Conservation (phyloP, 2,888 invertebrate species). For the Epirrhoe tristata region DNA sequence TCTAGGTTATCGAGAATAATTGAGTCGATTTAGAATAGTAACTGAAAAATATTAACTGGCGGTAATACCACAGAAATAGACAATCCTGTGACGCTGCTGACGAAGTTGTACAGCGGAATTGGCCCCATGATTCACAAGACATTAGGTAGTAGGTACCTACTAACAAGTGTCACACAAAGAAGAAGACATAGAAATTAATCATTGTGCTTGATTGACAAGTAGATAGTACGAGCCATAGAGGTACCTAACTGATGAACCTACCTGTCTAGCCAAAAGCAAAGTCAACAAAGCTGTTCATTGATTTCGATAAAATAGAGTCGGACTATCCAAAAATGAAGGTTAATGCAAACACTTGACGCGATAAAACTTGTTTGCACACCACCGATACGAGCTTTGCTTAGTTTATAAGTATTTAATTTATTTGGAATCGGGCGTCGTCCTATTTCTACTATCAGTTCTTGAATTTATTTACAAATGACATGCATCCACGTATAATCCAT, state of each 20-base stretch:
- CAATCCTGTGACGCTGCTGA: too few species aligned
- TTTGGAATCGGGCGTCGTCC: conserved; percentile 29
- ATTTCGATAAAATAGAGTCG: conserved; percentile 19
- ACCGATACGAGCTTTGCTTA: conserved; percentile 30
- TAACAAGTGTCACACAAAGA: too few species aligned
- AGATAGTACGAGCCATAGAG: too few species aligned
- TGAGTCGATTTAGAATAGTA: not conserved
- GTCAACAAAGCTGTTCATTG: conserved; percentile 23
- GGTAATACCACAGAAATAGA: too few species aligned
- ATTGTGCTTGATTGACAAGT: too few species aligned
- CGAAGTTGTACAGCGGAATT: too few species aligned
- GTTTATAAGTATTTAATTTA: conserved; percentile 33
- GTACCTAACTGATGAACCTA: not conserved
- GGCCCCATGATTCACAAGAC: too few species aligned
- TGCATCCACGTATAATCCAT: not conserved
- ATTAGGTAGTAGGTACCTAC: too few species aligned
- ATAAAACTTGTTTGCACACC: conserved; percentile 20
- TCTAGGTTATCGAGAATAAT: not conserved
- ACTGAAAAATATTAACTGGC: too few species aligned
- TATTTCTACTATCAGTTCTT: conserved; percentile 32
- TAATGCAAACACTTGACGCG: conserved; percentile 21
- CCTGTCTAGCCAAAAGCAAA: not conserved
- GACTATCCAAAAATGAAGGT: conserved; percentile 21
- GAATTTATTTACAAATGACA: conserved; percentile 28
- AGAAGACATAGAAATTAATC: too few species aligned